Evolutionary conservation across 1,140 invertebrate genomes (phyloP).

Genomic region (Sesamia nonagrioides): DNA sequence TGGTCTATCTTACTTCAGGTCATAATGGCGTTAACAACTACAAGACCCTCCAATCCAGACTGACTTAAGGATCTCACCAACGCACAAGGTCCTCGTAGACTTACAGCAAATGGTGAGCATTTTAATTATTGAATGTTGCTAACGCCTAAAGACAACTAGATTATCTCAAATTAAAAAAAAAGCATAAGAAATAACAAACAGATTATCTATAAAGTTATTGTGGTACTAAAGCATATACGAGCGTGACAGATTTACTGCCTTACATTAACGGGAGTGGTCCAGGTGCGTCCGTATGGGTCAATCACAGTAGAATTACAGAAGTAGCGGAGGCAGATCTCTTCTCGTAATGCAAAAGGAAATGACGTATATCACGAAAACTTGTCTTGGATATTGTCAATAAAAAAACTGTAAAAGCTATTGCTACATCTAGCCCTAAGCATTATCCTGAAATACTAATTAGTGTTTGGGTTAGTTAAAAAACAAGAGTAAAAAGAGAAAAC

Average conservation of each 20-base stretch:
- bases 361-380: neutral
- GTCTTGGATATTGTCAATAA: too few relatives aligned
- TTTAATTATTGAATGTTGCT: neutral
- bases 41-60: neutral
- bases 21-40: neutral
- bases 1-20: neutral
- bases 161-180: conserved; percentile 13
- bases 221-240: neutral
- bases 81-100: neutral
- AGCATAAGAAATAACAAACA: neutral
- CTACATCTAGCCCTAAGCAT: too few relatives aligned
- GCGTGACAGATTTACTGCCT: conserved; percentile 42
- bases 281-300: conserved; percentile 4
- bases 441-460: too few relatives aligned
- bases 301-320: neutral
- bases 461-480: too few relatives aligned
- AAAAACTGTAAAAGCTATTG: too few relatives aligned
- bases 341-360: neutral
- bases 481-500: too few relatives aligned
- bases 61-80: too few relatives aligned
- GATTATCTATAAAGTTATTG: conserved; percentile 1
- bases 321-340: neutral
- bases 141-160: neutral
- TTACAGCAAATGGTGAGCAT: neutral
- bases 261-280: conserved; percentile 41